Evolutionary conservation across 2,113 vertebrate genomes (phyloP), one percentile per base, ranked within the genome.

Genomic region (Otis tarda): DNA sequence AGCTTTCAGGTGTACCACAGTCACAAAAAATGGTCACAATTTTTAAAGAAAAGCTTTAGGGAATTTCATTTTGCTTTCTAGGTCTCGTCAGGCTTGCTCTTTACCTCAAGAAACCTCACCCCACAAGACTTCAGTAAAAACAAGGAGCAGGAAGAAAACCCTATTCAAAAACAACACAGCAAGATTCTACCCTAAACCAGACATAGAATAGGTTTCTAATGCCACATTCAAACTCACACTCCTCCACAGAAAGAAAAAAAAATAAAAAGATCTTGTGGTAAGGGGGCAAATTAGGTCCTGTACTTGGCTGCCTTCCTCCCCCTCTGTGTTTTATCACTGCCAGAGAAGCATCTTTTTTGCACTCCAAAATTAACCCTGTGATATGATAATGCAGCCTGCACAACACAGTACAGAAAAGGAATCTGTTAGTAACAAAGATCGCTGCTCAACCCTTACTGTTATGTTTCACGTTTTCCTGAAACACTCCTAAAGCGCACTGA

Each of bases 281-380:
- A 75, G 14, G 60, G 83, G 67, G 60, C 47, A 83, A 83, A 92
- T 83, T 80, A 85, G 82, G 92, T 94, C 78, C 55, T 68, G 61
- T 69, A 82, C 67, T 83, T 84, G 53, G 53, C 78, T 94, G 94
- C 83, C 41, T 91, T 95, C 89, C 84, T 88, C 94, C 87, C 59
- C n/a, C 87, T 91, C 39, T 4, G 41, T 69, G 83, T 27, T 83
- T 95, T 93, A 43, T 87, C 93, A 94, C 82, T 94, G 96, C 30
- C 90, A 95, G 45, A 85, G 28, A 94, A 96, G 84, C 88, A 92
- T 88, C 90, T 86, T 96, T 77, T 93, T 71, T 92, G 76, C 76
- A 35, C 47, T 83, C 64, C 68, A 92, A 94, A 96, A 96, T 95
- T 91, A 96, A 93, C 52, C 47, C 28, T 63, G 78, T 30, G 49